Evolutionary conservation across 2,113 vertebrate species (phyloP).

Genomic region (Neodontobutis hainanensis): DNA sequence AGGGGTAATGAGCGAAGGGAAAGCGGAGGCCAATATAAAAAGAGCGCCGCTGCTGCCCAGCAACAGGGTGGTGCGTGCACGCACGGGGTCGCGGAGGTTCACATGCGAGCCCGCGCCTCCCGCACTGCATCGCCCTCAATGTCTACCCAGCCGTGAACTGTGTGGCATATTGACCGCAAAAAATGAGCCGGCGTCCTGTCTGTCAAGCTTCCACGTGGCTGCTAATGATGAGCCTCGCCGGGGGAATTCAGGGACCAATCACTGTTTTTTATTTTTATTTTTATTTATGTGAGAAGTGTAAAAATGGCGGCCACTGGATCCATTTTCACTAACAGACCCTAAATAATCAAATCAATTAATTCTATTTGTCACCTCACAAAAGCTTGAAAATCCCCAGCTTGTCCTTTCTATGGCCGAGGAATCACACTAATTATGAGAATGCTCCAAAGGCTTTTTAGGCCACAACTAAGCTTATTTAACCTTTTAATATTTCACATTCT

Average conservation of each 20-base stretch:
- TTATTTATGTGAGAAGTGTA: too few species aligned
- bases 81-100: conserved; percentile 66
- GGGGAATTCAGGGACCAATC: neutral
- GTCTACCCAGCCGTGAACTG: conserved; percentile 56
- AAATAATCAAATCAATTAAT: too few species aligned
- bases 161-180: conserved; percentile 56
- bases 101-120: conserved; percentile 42
- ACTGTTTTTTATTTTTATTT: too few species aligned
- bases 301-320: too few species aligned
- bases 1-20: conserved; percentile 14
- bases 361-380: too few species aligned
- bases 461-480: too few species aligned
- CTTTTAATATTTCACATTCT: too few species aligned
- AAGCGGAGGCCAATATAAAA: neutral
- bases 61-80: conserved; percentile 71
- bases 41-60: conserved; percentile 64
- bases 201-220: conserved; percentile 31
- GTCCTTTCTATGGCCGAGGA: too few species aligned
- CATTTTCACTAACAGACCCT: too few species aligned
- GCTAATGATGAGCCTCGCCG: conserved; percentile 16
- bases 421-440: too few species aligned
- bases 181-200: conserved; percentile 24
- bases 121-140: conserved; percentile 47
- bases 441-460: too few species aligned
- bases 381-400: too few species aligned